Percentiles rank a stretch among this genome's conserved stretches.
Evolutionary conservation across 2,797 vertebrate species (phyloP).

Genomic region (Pristis pectinata): DNA sequence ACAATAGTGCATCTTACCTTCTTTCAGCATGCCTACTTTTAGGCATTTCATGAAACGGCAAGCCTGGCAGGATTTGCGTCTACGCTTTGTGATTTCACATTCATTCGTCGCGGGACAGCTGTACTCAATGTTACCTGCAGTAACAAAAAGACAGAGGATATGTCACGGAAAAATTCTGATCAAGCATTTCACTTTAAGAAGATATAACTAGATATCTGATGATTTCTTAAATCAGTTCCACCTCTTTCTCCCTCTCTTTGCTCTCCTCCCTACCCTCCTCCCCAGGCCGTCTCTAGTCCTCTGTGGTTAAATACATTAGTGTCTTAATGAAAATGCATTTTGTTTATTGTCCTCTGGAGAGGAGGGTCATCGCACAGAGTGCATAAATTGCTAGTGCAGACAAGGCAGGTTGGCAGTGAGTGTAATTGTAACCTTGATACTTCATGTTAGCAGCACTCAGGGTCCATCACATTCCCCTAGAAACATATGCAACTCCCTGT

Average conservation of each 20-base stretch:
- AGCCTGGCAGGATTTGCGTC: slow-evolving; percentile 98
- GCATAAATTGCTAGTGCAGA: slow-evolving; percentile 72
- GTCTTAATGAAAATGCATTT: slow-evolving; percentile 75
- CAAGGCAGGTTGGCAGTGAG: slow-evolving; percentile 47
- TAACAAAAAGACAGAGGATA: slow-evolving; percentile 51
- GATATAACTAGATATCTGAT: slow-evolving; percentile 51
- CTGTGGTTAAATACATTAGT: slow-evolving; percentile 73
- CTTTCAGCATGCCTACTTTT: slow-evolving; percentile 98
- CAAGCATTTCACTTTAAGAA: slow-evolving; percentile 44
- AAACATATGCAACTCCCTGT: slow-evolving; percentile 59
- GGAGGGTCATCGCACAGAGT: slow-evolving; percentile 62
- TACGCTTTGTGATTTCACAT: slow-evolving; percentile 98
- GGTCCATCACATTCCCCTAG: slow-evolving; percentile 59
- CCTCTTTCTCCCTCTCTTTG: slow-evolving; percentile 52
- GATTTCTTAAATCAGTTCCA: slow-evolving; percentile 47
- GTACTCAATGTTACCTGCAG: slow-evolving; percentile 93
- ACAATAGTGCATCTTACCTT: slow-evolving; percentile 72
- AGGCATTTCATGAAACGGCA: slow-evolving; percentile 99
- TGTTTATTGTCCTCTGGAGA: slow-evolving; percentile 70
- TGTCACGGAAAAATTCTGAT: slow-evolving; percentile 41
- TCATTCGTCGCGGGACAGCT: slow-evolving; percentile 98
- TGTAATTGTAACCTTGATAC: slow-evolving; percentile 69
- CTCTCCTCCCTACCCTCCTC: slow-evolving; percentile 56
- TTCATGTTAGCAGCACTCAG: slow-evolving; percentile 54
- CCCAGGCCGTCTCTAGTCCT: slow-evolving; percentile 48